A percentile compares a stretch with the other conserved stretches of the same genome.
Conservation (phyloP, 2,797 vertebrate species). For the Acrossocheilus wenchowensis region DNA sequence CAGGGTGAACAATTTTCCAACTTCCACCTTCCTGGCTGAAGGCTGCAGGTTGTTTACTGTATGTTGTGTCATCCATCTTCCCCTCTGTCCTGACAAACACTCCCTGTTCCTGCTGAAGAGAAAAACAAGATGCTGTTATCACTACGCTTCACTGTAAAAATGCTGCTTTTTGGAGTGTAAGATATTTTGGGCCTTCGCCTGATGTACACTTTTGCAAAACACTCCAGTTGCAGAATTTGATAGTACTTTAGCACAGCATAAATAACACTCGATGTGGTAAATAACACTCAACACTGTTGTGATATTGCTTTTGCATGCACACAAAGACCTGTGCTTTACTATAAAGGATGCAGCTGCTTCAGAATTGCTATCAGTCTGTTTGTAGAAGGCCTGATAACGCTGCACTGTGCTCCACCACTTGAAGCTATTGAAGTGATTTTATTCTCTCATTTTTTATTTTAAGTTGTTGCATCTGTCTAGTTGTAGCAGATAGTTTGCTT, state of each 20-base stretch:
- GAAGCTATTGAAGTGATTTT: conserved; percentile 9
- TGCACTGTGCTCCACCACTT: not conserved
- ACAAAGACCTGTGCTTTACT: conserved; percentile 14
- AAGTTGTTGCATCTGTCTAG: not conserved
- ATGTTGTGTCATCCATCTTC: conserved; percentile 38
- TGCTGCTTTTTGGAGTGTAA: not conserved
- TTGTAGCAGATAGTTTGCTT: not conserved
- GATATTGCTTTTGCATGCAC: not conserved
- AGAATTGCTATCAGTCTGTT: conserved; percentile 10
- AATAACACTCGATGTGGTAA: not conserved
- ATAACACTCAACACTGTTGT: not conserved
- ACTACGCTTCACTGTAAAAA: not conserved
- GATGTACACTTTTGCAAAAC: conserved; percentile 23
- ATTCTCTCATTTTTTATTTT: conserved; percentile 7
- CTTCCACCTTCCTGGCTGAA: conserved; percentile 17
- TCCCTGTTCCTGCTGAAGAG: conserved; percentile 14
- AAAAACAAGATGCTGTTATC: conserved; percentile 27
- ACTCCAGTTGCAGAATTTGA: not conserved
- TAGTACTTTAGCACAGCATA: conserved; percentile 16
- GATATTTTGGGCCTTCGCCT: conserved; percentile 3
- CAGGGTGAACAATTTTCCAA: conserved; percentile 5
- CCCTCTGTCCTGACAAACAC: conserved; percentile 11
- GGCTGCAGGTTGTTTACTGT: conserved; percentile 37
- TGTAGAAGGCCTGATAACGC: not conserved
- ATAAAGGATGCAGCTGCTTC: conserved; percentile 21